A percentile compares a stretch with the other conserved stretches of the same genome.
These are phyloP conservation scores for Mythimna impura DNA, from an alignment of 2,888 invertebrate genomes.

Conservation along the genomic window DNA sequence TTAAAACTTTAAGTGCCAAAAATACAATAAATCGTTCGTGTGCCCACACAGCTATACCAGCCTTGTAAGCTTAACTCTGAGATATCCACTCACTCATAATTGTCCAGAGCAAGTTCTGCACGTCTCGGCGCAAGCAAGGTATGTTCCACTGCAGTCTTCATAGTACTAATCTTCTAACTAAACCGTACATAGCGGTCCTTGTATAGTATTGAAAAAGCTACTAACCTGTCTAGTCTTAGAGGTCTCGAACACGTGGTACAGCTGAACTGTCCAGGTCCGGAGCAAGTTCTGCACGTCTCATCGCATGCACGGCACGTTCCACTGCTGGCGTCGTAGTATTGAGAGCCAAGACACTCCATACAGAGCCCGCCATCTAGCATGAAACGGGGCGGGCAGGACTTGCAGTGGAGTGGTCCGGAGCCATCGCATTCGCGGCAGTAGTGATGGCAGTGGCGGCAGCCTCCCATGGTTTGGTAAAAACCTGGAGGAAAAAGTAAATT, in stretches of 20 bases:
- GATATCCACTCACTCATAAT: slow-evolving; percentile 63
- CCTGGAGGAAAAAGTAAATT: slow-evolving; percentile 75
- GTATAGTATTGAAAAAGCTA: slow-evolving; percentile 74
- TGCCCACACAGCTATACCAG: too few relatives aligned
- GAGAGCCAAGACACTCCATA: slow-evolving; percentile 94
- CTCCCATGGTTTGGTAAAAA: slow-evolving; percentile 95
- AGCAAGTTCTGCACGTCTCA: slow-evolving; percentile 91
- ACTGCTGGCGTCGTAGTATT: slow-evolving; percentile 93
- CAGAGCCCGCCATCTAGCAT: slow-evolving; percentile 94
- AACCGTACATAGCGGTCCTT: slow-evolving; percentile 94
- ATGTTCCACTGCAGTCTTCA: slow-evolving; percentile 92
- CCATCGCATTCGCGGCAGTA: slow-evolving; percentile 96
- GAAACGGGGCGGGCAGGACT: slow-evolving; percentile 93
- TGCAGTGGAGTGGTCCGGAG: slow-evolving; percentile 94
- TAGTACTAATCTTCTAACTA: slow-evolving; percentile 92
- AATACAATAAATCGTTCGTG: too few relatives aligned
- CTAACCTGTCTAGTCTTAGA: slow-evolving; percentile 91
- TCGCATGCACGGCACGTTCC: slow-evolving; percentile 93
- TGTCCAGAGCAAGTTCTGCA: slow-evolving; percentile 92
- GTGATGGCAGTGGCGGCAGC: slow-evolving; percentile 97
- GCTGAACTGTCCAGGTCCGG: slow-evolving; percentile 92
- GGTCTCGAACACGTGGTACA: slow-evolving; percentile 92
- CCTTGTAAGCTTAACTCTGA: too few relatives aligned
- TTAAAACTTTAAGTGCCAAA: too few relatives aligned
- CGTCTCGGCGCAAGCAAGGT: slow-evolving; percentile 92